Percentiles rank a stretch among this genome's conserved stretches.
phyloP scores from a whole-genome alignment of 2,888 invertebrate genomes.

The Entomobrya multifasciata region DNA sequence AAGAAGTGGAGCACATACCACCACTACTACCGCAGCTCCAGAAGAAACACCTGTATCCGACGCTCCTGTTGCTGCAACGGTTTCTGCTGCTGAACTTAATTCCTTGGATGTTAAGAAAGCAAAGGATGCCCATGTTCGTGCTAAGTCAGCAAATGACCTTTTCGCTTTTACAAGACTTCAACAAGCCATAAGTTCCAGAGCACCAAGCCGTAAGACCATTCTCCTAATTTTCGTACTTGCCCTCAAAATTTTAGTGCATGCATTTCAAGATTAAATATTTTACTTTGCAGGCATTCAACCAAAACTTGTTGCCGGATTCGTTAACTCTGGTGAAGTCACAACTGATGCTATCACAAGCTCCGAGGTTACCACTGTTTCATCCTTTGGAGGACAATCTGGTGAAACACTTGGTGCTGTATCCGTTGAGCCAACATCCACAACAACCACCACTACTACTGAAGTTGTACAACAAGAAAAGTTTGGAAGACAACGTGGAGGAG shows the following conservation, averaged over 20 bases:
- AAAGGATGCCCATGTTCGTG: slow-evolving; percentile 77
- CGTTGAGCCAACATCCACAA: slow-evolving; percentile 56
- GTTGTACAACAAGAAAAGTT: slow-evolving; percentile 66
- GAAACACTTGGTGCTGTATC: slow-evolving; percentile 45
- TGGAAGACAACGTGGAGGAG: slow-evolving; percentile 61
- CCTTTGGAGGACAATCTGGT: slow-evolving; percentile 61
- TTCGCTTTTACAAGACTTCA: slow-evolving; percentile 79
- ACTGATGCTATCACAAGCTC: slow-evolving; percentile 70
- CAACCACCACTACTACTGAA: slow-evolving; percentile 73
- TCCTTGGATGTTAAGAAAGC: slow-evolving; percentile 70
- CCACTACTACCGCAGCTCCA: slow-evolving; percentile 33
- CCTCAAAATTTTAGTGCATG: too few species aligned
- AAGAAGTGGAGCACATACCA: slow-evolving; percentile 45
- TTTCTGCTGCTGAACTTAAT: slow-evolving; percentile 65
- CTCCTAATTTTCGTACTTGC: not conserved
- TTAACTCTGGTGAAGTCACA: slow-evolving; percentile 65
- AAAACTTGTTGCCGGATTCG: slow-evolving; percentile 68
- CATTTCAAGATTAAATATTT: not conserved
- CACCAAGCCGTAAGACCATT: slow-evolving; percentile 72
- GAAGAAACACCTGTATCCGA: slow-evolving; percentile 41
- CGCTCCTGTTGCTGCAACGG: slow-evolving; percentile 12
- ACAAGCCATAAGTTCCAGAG: slow-evolving; percentile 78
- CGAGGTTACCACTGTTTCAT: slow-evolving; percentile 65
- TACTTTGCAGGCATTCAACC: slow-evolving; percentile 52
- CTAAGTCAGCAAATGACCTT: slow-evolving; percentile 78